Base-by-base conservation (phyloP, 2,888 invertebrate species). In the Sarcophaga variegata region DNA sequence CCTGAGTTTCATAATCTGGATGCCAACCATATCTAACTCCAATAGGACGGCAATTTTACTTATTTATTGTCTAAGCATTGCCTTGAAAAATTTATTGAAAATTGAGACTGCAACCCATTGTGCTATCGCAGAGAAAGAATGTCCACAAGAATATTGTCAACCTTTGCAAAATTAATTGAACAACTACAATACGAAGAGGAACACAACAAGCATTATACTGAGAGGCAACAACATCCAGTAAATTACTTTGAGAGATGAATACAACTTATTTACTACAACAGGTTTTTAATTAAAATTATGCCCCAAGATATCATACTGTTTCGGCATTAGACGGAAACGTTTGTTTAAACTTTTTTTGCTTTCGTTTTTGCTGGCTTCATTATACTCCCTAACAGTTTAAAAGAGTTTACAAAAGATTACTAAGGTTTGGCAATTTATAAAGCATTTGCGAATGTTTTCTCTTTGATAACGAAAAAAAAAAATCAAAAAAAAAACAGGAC, bases 211-310 rank as follows among this genome's bases (percentile, higher is more conserved):
- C 54, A 72, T 67, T 69, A 78, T 72, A n/a, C 45, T 63, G n/a
- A 72, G 54, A 54, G 67, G 67, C 37, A 74, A 64, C 62, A 80
- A 69, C 72, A 83, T 86, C 80, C 86, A 80, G 76, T 80, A 72
- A 80, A 76, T 79, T 82, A 72, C 80, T 80, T 80, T 83, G 72
- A 79, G 8, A 37, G 60, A 62, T 62, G 63, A 78, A 75, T 76
- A 70, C 70, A 75, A 69, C 37, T 37, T 37, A 37, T 74, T 85
- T 63, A 37, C 70, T 66, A 71, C 81, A 86, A 83, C 70, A 71
- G 79, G 76, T 83, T 83, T 83, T 86, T 83, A 86, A 86, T 86
- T 86, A 86, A 83, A 86, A 80, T 80, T 80, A 10, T 47, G 83
- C 83, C 83, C 20, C 8, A 77, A 59, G 86, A 76, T 12, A 27